phyloP scores from a whole-genome alignment of 2,888 invertebrate species.

The Stenchaetothrips biformis region DNA sequence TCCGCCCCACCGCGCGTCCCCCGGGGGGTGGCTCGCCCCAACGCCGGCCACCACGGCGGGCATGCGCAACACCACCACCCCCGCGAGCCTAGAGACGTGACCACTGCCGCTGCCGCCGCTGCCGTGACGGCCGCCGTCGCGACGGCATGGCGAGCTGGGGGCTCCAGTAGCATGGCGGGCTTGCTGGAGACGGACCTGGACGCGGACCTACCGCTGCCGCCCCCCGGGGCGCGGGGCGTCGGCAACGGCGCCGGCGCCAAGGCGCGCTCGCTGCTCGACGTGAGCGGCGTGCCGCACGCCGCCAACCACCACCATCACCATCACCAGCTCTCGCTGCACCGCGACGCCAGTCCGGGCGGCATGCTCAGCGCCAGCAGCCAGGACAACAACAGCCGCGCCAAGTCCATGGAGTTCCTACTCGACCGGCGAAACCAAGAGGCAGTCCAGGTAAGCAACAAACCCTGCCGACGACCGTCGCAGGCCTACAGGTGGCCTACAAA shows the following conservation, averaged over 20 bases:
- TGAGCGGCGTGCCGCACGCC: constrained; percentile 48
- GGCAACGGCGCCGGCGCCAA: constrained; percentile 50
- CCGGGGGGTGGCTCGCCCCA: constrained; percentile 34
- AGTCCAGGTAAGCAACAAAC: constrained; percentile 65
- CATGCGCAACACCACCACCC: constrained; percentile 45
- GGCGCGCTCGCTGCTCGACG: constrained; percentile 63
- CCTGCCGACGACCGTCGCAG: no score
- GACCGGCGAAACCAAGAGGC: constrained; percentile 87
- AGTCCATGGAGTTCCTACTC: constrained; percentile 92
- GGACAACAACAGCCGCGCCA: constrained; percentile 47
- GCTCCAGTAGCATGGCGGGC: constrained; percentile 53
- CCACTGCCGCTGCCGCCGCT: constrained; percentile 45
- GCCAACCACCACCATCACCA: constrained; percentile 49
- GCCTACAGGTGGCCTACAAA: no score
- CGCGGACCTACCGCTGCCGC: constrained; percentile 52
- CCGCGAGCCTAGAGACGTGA: constrained; percentile 37
- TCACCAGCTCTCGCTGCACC: constrained; percentile 21
- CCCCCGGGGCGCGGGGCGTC: constrained; percentile 47
- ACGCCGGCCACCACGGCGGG: constrained; percentile 48
- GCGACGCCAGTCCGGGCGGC: constrained; percentile 41
- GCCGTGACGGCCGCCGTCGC: constrained; percentile 47
- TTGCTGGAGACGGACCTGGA: constrained; percentile 88
- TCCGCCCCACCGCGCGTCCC: constrained; percentile 34
- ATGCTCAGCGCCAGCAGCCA: constrained; percentile 45
- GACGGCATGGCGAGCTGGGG: constrained; percentile 28